Percentiles rank a stretch among this genome's conserved stretches.
phyloP scores from a whole-genome alignment of 2,888 invertebrate species.

The Dryocosmus kuriphilus region DNA sequence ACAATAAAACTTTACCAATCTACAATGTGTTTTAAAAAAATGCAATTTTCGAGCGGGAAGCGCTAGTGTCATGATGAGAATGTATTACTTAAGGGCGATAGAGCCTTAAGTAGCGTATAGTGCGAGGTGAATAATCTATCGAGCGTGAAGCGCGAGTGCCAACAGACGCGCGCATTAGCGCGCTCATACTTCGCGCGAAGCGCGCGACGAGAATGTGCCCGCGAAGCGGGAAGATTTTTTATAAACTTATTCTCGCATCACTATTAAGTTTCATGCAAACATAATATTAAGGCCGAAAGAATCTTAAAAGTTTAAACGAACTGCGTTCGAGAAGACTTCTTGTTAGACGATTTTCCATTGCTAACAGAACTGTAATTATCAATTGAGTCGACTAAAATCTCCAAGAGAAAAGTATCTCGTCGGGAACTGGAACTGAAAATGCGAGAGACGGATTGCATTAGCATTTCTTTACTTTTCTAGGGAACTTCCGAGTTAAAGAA shows the following conservation, averaged over 20 bases:
- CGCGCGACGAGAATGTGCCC: too few species aligned
- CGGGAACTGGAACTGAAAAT: constrained; percentile 7
- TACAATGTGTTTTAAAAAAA: too few species aligned
- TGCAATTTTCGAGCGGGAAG: too few species aligned
- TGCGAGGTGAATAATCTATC: too few species aligned
- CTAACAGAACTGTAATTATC: constrained; percentile 31
- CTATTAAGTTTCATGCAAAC: background rate
- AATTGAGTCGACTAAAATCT: constrained; percentile 23
- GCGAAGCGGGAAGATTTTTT: too few species aligned
- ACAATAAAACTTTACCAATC: too few species aligned
- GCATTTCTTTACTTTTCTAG: constrained; percentile 35
- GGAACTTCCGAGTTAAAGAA: constrained; percentile 26
- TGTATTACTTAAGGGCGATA: too few species aligned
- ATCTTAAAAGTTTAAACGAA: background rate
- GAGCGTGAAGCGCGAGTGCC: too few species aligned
- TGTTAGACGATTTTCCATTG: constrained; percentile 19
- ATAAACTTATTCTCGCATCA: background rate
- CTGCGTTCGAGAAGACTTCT: background rate
- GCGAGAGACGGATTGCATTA: constrained; percentile 24
- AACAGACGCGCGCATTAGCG: too few species aligned
- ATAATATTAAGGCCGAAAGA: background rate
- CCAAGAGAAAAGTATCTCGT: constrained; percentile 24
- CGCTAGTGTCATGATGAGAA: too few species aligned
- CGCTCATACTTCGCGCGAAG: too few species aligned
- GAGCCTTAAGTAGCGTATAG: too few species aligned